phyloP scores from a whole-genome alignment of 2,113 vertebrate genomes.

The Channa argus region DNA sequence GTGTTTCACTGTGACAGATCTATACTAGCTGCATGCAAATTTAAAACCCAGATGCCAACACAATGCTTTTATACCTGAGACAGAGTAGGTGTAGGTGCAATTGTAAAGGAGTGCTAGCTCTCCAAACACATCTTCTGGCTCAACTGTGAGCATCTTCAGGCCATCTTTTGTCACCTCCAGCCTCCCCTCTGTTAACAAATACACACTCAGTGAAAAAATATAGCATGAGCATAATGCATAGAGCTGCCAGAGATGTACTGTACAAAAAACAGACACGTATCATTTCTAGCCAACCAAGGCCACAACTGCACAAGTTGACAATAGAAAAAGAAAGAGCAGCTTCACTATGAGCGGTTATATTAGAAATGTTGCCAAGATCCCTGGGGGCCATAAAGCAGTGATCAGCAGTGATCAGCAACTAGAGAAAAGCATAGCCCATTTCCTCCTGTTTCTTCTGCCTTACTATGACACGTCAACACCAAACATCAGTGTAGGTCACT shows the following conservation, averaged over 20 bases:
- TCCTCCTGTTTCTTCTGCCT: neutral
- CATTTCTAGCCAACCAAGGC: neutral
- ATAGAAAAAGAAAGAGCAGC: slow-evolving; percentile 1
- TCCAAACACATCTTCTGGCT: slow-evolving; percentile 79
- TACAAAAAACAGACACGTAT: slow-evolving; percentile 10
- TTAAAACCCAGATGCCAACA: neutral
- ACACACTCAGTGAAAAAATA: slow-evolving; percentile 36
- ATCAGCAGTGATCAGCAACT: neutral
- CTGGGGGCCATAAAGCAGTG: slow-evolving; percentile 5
- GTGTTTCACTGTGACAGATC: neutral
- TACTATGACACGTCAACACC: slow-evolving; percentile 45
- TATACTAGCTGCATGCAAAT: slow-evolving; percentile 3
- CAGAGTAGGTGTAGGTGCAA: slow-evolving; percentile 76
- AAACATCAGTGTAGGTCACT: slow-evolving; percentile 17
- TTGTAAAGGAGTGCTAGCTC: slow-evolving; percentile 83
- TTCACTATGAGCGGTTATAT: slow-evolving; percentile 17
- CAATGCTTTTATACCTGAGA: slow-evolving; percentile 76
- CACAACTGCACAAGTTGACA: neutral
- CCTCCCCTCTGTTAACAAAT: slow-evolving; percentile 78
- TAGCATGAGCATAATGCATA: neutral
- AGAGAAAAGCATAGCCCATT: neutral
- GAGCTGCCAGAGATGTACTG: neutral
- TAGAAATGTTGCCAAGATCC: slow-evolving; percentile 14
- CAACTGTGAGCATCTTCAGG: slow-evolving; percentile 75
- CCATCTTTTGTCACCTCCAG: slow-evolving; percentile 80